Percentiles rank a stretch among this genome's conserved stretches.
Conservation (phyloP, 1,140 invertebrate genomes). For the Hesperophylax magnus region DNA sequence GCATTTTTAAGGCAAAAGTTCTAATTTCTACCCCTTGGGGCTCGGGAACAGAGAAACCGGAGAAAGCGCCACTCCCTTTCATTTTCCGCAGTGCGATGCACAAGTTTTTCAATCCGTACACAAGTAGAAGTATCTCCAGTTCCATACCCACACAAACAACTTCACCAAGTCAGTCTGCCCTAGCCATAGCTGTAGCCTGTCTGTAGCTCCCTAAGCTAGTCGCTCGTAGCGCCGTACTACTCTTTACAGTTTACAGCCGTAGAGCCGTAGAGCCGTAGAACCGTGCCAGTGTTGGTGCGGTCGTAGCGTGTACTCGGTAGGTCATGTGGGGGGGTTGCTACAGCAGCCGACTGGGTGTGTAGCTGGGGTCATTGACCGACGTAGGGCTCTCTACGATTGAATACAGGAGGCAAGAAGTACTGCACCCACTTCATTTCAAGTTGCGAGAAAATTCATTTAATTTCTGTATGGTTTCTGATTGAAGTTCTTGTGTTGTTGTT, state of each 20-base stretch:
- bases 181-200: neutral
- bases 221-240: too few relatives aligned
- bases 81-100: constrained; percentile 56
- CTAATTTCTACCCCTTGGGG: neutral
- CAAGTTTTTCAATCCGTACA: constrained; percentile 18
- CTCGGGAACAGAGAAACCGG: constrained; percentile 37
- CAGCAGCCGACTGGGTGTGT: constrained; percentile 44
- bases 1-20: neutral
- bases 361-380: constrained; percentile 46
- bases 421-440: too few relatives aligned
- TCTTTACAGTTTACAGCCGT: too few relatives aligned
- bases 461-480: too few relatives aligned
- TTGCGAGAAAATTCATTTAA: too few relatives aligned
- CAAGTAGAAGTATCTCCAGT: neutral
- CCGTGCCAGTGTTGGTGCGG: too few relatives aligned
- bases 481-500: too few relatives aligned
- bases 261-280: too few relatives aligned
- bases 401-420: too few relatives aligned
- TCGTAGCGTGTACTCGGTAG: too few relatives aligned
- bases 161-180: neutral
- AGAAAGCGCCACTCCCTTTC: constrained; percentile 58
- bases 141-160: neutral
- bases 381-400: neutral
- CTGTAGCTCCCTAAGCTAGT: too few relatives aligned
- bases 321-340: neutral